Evolutionary conservation across 1,140 invertebrate genomes (phyloP), one percentile per base, ranked within the genome.

Genomic region (Halotydeus destructor): DNA sequence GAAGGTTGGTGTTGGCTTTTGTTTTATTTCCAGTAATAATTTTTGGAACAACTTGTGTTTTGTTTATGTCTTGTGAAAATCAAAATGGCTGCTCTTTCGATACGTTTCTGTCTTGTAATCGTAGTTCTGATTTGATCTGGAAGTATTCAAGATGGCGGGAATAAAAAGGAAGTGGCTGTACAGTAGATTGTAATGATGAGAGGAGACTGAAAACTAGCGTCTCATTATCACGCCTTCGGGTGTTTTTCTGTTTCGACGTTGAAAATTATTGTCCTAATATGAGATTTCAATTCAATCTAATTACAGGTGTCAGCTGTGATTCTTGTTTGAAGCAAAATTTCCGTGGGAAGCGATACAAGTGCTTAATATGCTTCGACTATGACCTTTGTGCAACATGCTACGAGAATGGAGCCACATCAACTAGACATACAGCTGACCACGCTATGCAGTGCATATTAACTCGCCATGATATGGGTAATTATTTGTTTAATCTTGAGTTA

Each of bases 381-480:
- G 91, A 97, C 69, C 71, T 96, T 52, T 97, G 91, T 69, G 79
- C 84, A 54, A 75, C 74, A 54, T 97, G 89, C 64, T 94, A 86
- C 64, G 88, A 96, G 60, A 75, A 76, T 55, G 84, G 86, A 55
- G 83, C 81, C 35, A 85, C 79, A 41, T 86, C 81, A n/a, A 82
- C 84, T 41, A 72, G 84, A 51, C 89, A 96, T 62, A 77, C 79
- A 47, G 76, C 79, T 52, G 83, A 93, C 64, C 89, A 96, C 69
- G 82, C 89, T 45, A 88, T 97, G 78, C 89, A 97, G 68, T 96
- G 88, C 61, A 94, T 97, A 55, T 71, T 97, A 52, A 93, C 86
- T 52, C 73, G 86, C 68, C 75, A 79, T 65, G 88, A 94, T 69
- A 88, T 84, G 70, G 86, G 79, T 83, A 68, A 70, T 62, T 51